Conservation (phyloP, 2,888 invertebrate species). For the Xestia sexstrigata region DNA sequence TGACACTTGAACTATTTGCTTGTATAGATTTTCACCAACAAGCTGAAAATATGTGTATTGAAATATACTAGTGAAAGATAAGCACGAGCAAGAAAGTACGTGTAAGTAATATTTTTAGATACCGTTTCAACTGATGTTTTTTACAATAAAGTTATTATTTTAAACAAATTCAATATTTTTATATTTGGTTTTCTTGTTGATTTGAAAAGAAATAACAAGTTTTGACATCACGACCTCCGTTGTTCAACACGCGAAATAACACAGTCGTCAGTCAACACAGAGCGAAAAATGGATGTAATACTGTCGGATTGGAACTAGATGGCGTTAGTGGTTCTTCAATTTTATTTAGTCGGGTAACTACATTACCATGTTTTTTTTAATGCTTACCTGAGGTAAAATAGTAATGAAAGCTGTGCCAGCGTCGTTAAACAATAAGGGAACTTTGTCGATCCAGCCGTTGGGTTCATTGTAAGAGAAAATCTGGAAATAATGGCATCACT, state of each 20-base stretch:
- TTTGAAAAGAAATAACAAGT: neutral
- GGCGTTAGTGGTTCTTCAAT: conserved; percentile 7
- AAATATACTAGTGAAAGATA: neutral
- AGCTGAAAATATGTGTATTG: conserved; percentile 81
- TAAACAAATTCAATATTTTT: neutral
- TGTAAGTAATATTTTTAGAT: neutral
- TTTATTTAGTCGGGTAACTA: neutral
- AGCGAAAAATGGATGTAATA: neutral
- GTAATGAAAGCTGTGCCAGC: conserved; percentile 93
- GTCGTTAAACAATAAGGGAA: conserved; percentile 92
- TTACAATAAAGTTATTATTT: neutral
- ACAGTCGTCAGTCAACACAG: neutral
- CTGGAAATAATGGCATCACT: conserved; percentile 75
- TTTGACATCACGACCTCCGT: conserved; percentile 15
- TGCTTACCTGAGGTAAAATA: conserved; percentile 92
- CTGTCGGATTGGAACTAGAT: conserved; percentile 6
- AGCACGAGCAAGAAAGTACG: neutral
- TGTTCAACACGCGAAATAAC: neutral
- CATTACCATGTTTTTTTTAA: neutral
- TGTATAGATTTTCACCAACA: conserved; percentile 90
- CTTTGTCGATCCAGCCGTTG: conserved; percentile 95
- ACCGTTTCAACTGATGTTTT: neutral
- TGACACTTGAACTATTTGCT: conserved; percentile 92
- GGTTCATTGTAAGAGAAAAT: conserved; percentile 85
- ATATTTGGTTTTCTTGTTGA: neutral